Percentiles rank a stretch among this genome's conserved stretches.
Conservation (phyloP, 2,113 vertebrate genomes). For the Platysteira castanea region DNA sequence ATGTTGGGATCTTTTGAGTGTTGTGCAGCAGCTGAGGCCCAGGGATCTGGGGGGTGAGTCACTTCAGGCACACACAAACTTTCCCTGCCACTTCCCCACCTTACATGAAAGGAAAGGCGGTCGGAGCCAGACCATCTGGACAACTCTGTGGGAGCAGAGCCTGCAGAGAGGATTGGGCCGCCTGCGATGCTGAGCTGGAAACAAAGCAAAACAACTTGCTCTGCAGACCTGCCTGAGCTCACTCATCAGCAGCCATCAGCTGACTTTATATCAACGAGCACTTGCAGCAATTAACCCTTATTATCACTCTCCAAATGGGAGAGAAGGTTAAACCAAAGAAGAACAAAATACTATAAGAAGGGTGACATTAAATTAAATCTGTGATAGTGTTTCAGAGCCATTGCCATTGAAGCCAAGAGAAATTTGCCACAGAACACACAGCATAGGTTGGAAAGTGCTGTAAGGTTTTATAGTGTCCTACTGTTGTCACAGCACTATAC, state of each 20-base stretch:
- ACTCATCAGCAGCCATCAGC: not conserved
- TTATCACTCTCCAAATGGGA: not conserved
- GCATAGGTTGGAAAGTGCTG: not conserved
- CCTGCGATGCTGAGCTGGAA: not conserved
- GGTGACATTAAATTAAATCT: not conserved
- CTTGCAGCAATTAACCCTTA: not conserved
- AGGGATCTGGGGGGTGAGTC: not conserved
- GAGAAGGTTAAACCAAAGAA: not conserved
- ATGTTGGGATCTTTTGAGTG: not conserved
- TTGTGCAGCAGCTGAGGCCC: not conserved
- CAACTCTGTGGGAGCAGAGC: conserved; percentile 12
- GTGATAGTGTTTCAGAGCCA: not conserved
- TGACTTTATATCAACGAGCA: not conserved
- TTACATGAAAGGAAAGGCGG: conserved; percentile 4
- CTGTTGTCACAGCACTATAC: not conserved
- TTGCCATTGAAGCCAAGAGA: not conserved
- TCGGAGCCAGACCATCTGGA: conserved; percentile 47
- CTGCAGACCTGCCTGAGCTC: not conserved
- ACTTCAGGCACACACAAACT: not conserved
- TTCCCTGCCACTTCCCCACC: not conserved
- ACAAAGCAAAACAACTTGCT: conserved; percentile 10
- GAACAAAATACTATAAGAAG: not conserved
- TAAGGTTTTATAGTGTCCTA: not conserved
- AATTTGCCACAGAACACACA: not conserved
- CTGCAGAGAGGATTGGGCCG: conserved; percentile 4